Conservation (phyloP, 2,113 vertebrate species). For the Vanacampus margaritifer region DNA sequence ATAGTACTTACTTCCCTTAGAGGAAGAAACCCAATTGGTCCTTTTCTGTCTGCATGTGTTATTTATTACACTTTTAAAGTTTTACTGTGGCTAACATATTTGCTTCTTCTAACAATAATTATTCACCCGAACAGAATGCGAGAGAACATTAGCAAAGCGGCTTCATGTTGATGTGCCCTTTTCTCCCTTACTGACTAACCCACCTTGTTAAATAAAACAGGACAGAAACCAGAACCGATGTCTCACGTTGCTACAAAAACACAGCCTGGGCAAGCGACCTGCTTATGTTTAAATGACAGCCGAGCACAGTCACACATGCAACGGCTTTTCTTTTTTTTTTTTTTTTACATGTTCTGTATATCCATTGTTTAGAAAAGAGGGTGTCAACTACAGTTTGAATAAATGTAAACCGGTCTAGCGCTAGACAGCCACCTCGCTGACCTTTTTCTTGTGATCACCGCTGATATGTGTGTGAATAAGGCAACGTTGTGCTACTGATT, state of each 20-base stretch:
- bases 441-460: constrained; percentile 21
- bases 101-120: background rate
- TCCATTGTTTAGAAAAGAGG: constrained; percentile 51
- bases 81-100: background rate
- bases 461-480: background rate
- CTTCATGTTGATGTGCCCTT: constrained; percentile 3
- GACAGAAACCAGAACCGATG: constrained; percentile 5
- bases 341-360: constrained; percentile 1
- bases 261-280: background rate
- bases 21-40: background rate
- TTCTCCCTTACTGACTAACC: constrained; percentile 20
- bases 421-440: constrained; percentile 15
- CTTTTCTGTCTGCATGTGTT: background rate
- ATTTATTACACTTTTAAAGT: background rate
- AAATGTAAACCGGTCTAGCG: constrained; percentile 6
- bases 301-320: constrained; percentile 13
- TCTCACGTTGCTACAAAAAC: constrained; percentile 20
- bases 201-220: constrained; percentile 23
- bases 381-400: constrained; percentile 13
- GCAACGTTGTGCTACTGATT: constrained; percentile 5
- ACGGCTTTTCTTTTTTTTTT: constrained; percentile 5
- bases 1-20: background rate
- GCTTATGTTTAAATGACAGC: constrained; percentile 5
- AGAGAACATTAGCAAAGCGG: constrained; percentile 3
- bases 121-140: background rate